Evolutionary conservation across 2,888 invertebrate species (phyloP), one percentile per base, ranked within the genome.

Genomic region (Drosophila affinis): DNA sequence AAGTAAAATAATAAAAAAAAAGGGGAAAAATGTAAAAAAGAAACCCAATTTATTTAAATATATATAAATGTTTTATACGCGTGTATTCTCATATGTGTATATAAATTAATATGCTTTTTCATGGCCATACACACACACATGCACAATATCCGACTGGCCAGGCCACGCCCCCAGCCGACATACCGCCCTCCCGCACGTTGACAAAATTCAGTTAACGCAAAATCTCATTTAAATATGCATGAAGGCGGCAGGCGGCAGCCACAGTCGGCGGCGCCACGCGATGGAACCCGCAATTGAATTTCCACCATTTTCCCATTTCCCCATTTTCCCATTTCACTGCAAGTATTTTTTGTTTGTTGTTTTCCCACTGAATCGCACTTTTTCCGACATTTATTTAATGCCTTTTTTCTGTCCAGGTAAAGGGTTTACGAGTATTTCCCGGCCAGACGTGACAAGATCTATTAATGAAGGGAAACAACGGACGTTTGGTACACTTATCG

Each of bases 141-240:
- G 14, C 14, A 14, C 39, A 14, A 39, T 39, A 18, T 29, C 12
- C 18, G 55, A 62, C 57, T 57, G 59, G 56, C 72, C 78, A 72
- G 75, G 65, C 78, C 14, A 72, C 77, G 65, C 9, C 49, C 21
- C 29, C 34, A 4, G 0, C 32, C 32, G 32, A 24, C 0, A 6
- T 29, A 10, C 55, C 54, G 45, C 17, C 67, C 54, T 47, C 32
- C 45, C 9, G 29, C 29, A 74, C 65, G 76, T 69, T 80, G 78
- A 85, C 77, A 83, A 84, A 87, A 87, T 82, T 85, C 83, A 82
- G 82, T 85, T 85, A 88, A 87, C 83, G 79, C 83, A 77, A 88
- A 84, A 87, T 85, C 82, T 87, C 83, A 84, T 84, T 87, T 84
- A 85, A 84, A 84, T 84, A 88, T 84, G 88, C 80, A 84, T 87